Conservation (phyloP, 2,888 invertebrate species). For the Heliconius sara region DNA sequence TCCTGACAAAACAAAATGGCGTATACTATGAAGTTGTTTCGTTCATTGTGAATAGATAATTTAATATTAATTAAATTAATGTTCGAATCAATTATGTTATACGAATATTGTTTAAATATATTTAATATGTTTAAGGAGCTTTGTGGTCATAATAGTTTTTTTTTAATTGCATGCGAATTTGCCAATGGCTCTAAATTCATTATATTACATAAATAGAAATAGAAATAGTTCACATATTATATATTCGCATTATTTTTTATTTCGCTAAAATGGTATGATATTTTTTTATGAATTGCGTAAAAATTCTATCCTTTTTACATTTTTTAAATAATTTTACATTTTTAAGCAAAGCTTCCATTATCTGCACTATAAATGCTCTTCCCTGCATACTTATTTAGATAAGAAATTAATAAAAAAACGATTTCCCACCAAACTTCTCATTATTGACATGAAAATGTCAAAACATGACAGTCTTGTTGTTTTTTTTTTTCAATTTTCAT, state of each 20-base stretch:
- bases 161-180: not conserved
- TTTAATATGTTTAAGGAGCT: not conserved
- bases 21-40: constrained; percentile 59
- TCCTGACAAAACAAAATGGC: constrained; percentile 38
- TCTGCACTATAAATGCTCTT: constrained; percentile 58
- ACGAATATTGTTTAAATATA: constrained; percentile 12
- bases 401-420: constrained; percentile 27
- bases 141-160: not conserved
- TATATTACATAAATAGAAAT: not conserved
- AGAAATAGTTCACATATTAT: not conserved
- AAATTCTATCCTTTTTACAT: not conserved
- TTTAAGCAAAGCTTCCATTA: constrained; percentile 12
- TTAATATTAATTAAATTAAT: constrained; percentile 75
- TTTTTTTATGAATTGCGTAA: not conserved
- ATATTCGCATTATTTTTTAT: not conserved
- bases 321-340: not conserved
- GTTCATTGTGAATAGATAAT: constrained; percentile 69
- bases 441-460: not conserved
- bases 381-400: constrained; percentile 46
- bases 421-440: constrained; percentile 23
- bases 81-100: constrained; percentile 56
- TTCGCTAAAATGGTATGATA: not conserved
- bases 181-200: not conserved
- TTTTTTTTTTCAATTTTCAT: constrained; percentile 7
- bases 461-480: not conserved